These are phyloP conservation scores for Papilio gigon DNA, from an alignment of 2,888 invertebrate species.

Conservation along the genomic window DNA sequence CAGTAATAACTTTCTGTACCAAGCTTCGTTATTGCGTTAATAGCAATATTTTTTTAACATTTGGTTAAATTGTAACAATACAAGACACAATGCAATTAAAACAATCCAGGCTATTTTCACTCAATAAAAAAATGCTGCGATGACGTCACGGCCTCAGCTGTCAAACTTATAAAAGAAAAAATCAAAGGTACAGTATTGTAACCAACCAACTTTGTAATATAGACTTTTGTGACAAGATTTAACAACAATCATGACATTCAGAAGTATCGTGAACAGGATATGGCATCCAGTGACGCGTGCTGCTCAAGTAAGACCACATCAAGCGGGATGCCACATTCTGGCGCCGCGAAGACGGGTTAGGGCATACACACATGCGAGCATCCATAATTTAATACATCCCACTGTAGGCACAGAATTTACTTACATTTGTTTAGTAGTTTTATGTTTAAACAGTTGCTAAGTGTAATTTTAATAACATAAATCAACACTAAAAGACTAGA, in stretches of 20 bases:
- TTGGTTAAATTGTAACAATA: neutral
- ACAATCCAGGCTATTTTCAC: too few species aligned
- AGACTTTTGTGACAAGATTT: neutral
- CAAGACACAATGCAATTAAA: too few species aligned
- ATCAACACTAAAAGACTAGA: too few species aligned
- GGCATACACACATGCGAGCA: constrained; percentile 1
- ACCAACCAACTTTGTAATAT: neutral
- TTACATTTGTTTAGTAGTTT: too few species aligned
- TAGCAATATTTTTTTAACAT: neutral
- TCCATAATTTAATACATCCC: too few species aligned
- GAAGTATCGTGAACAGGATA: constrained; percentile 3
- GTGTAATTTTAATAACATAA: too few species aligned
- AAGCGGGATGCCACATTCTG: constrained; percentile 27
- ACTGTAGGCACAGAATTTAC: too few species aligned
- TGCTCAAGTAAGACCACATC: constrained; percentile 15
- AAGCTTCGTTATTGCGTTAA: neutral
- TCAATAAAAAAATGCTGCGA: too few species aligned
- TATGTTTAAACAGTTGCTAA: too few species aligned
- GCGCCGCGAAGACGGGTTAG: constrained; percentile 28
- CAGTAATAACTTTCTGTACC: neutral
- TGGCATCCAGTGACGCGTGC: constrained; percentile 30
- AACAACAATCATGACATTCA: neutral
- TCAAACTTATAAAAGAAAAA: too few species aligned
- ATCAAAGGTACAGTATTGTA: neutral
- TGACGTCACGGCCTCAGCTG: too few species aligned